Conservation (phyloP, 2,113 vertebrate genomes). For the Centropus bengalensis region DNA sequence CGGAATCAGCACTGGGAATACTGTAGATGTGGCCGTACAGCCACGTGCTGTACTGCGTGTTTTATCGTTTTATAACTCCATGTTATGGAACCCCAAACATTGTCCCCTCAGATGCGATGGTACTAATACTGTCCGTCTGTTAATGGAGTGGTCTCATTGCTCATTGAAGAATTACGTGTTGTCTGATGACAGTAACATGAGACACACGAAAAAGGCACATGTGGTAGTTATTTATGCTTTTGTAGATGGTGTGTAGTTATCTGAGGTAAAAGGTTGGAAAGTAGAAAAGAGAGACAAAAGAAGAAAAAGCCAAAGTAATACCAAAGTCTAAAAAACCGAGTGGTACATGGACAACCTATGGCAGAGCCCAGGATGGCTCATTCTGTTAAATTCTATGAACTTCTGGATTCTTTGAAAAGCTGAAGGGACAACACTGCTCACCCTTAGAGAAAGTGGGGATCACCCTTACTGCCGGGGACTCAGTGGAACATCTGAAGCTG, state of each 20-base stretch:
- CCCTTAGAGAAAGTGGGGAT: background rate
- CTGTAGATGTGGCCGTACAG: too few relatives aligned
- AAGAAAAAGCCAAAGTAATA: background rate
- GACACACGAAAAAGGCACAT: background rate
- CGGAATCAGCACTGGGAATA: background rate
- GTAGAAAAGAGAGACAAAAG: background rate
- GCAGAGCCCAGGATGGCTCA: background rate
- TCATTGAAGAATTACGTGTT: background rate
- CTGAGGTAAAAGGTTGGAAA: background rate
- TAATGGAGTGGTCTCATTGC: background rate
- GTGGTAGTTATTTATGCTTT: background rate
- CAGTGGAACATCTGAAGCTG: background rate
- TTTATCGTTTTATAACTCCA: background rate
- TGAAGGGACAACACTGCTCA: background rate
- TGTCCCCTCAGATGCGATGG: background rate
- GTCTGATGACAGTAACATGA: background rate
- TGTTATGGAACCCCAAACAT: background rate
- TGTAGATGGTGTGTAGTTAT: background rate
- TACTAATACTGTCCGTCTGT: background rate
- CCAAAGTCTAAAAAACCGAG: background rate
- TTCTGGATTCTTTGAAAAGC: background rate
- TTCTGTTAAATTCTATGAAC: background rate
- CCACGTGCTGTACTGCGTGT: too few relatives aligned
- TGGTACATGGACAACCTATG: rapidly evolving
- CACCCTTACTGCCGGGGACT: background rate